A percentile compares a stretch with the other conserved stretches of the same genome.
phyloP scores from a whole-genome alignment of 2,797 vertebrate species.

The Channa striata region DNA sequence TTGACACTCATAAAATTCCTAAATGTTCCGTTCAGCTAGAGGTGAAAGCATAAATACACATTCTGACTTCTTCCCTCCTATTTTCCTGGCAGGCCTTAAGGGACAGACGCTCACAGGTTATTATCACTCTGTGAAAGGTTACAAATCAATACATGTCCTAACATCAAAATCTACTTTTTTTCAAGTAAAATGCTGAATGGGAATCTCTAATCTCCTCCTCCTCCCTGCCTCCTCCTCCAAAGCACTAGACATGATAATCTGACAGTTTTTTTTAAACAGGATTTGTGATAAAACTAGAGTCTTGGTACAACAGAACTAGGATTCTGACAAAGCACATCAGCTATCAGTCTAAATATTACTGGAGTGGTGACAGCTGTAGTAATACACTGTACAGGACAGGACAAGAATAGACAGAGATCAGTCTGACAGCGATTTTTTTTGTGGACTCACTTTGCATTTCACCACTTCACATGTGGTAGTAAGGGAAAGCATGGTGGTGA shows the following conservation, averaged over 20 bases:
- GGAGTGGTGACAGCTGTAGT: conserved; percentile 8
- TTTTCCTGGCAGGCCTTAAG: conserved; percentile 33
- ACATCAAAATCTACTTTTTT: conserved; percentile 63
- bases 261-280: conserved; percentile 44
- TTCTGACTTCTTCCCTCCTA: conserved; percentile 12
- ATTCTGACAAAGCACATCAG: conserved; percentile 50
- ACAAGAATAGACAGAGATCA: conserved; percentile 7
- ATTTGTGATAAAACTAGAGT: conserved; percentile 60
- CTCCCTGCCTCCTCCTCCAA: conserved; percentile 35
- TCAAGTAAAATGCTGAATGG: conserved; percentile 60
- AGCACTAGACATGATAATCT: conserved; percentile 63
- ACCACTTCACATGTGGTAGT: neutral
- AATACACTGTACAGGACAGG: conserved; percentile 9
- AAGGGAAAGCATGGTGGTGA: too few species aligned
- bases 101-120: conserved; percentile 59
- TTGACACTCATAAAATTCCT: conserved; percentile 43
- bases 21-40: conserved; percentile 38
- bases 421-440: conserved; percentile 31
- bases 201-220: conserved; percentile 61
- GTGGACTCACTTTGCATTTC: neutral
- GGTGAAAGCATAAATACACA: conserved; percentile 41
- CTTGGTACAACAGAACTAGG: conserved; percentile 37
- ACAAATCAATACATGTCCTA: conserved; percentile 76
- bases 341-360: conserved; percentile 40
- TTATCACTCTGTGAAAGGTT: conserved; percentile 69